These are phyloP conservation scores for Macrostomum lignano DNA, from an alignment of 1,140 invertebrate species.

Conservation along the genomic window DNA sequence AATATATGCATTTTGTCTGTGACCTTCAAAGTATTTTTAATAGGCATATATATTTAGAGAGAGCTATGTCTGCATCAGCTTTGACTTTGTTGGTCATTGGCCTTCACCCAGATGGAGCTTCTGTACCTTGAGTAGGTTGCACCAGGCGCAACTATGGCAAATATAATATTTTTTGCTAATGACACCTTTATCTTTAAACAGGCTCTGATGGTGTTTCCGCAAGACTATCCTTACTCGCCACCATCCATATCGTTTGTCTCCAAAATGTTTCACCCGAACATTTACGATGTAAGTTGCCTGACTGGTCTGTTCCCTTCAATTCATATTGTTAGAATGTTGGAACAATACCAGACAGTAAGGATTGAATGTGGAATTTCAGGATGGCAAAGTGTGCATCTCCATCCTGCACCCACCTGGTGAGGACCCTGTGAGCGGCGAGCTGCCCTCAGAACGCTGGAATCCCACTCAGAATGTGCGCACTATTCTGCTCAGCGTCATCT, in stretches of 20 bases:
- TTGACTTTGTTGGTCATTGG: too few relatives aligned
- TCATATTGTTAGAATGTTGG: not conserved
- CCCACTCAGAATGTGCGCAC: conserved; percentile 96
- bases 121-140: too few relatives aligned
- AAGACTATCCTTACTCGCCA: conserved; percentile 88
- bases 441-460: conserved; percentile 98
- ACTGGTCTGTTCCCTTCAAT: not conserved
- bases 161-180: too few relatives aligned
- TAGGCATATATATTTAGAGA: too few relatives aligned
- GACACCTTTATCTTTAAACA: too few relatives aligned
- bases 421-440: conserved; percentile 87
- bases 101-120: too few relatives aligned
- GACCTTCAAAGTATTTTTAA: too few relatives aligned
- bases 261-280: conserved; percentile 99
- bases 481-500: conserved; percentile 85
- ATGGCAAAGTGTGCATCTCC: conserved; percentile 85
- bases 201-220: conserved; percentile 88
- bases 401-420: conserved; percentile 94
- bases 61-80: too few relatives aligned
- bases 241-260: conserved; percentile 80
- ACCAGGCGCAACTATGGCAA: too few relatives aligned
- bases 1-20: too few relatives aligned
- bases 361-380: not conserved
- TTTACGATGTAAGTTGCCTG: not conserved
- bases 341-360: not conserved